Percentiles rank a stretch among this genome's conserved stretches.
Evolutionary conservation across 2,797 vertebrate genomes (phyloP).

Genomic region (Microctenopoma steveboyesi): DNA sequence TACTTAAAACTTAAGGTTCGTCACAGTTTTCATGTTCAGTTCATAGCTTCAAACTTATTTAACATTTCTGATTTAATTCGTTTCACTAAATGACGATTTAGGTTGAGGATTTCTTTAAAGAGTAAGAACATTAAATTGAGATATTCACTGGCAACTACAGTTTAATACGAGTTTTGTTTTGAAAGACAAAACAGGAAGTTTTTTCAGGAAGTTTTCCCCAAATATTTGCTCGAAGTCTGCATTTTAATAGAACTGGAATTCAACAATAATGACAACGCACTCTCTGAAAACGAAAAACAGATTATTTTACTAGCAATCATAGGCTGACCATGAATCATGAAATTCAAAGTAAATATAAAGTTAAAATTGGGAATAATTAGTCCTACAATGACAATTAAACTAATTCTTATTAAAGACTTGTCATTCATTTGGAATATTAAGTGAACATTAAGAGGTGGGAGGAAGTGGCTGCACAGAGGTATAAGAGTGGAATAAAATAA

Average conservation of each 20-base stretch:
- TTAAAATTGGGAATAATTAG: too few species aligned
- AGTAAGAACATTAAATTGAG: background rate
- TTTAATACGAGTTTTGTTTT: conserved; percentile 44
- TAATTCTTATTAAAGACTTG: background rate
- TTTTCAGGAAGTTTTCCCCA: background rate
- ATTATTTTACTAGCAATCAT: background rate
- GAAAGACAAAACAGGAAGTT: conserved; percentile 41
- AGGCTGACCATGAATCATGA: background rate
- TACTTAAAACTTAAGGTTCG: too few species aligned
- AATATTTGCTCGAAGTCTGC: background rate
- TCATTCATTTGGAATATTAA: background rate
- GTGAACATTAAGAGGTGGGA: background rate
- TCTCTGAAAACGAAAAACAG: conserved; percentile 19
- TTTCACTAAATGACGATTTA: too few species aligned
- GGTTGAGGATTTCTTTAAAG: too few species aligned
- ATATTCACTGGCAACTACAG: background rate
- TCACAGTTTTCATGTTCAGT: too few species aligned
- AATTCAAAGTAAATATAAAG: background rate
- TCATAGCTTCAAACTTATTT: too few species aligned
- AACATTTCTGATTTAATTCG: too few species aligned
- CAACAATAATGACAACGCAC: conserved; percentile 56
- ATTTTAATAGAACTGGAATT: conserved; percentile 14
- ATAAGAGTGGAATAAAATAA: too few species aligned
- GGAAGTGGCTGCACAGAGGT: too few species aligned
- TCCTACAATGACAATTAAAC: background rate